Base-by-base conservation (phyloP, 1,140 invertebrate species). In the Drosophila fuyamai region DNA sequence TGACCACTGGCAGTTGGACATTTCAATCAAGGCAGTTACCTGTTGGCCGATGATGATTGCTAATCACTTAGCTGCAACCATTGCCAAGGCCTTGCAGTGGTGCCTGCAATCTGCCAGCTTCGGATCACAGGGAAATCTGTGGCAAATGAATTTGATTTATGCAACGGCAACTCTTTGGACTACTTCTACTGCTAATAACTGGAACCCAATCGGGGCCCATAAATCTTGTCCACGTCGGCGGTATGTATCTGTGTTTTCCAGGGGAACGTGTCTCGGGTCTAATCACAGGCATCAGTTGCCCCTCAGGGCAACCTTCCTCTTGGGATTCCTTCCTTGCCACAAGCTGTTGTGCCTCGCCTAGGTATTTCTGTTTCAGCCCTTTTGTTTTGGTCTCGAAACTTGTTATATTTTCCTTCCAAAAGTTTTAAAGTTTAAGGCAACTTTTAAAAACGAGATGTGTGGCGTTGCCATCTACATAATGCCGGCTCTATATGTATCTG, bases 171-270 rank as follows among this genome's bases (percentile, higher is more conserved):
- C 53, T 40, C 50, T 72, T 35, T 53, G 50, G 12, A 53, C 48
- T 51, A 51, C 68, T 62, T 63, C 76, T 41, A 71, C 70, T 76
- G 76, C 82, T 79, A 76, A 79, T 85, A 85, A 88, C 81, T 86
- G 82, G 73, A 73, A 86, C 63, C 62, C 59, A 56, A 66, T 60
- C 75, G 72, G n/a, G 32, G 68, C 29, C 61, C 81, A 86, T 84
- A 84, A 86, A 86, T 84, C 82, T 80, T 81, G 82, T 85, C 81
- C 83, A 85, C 81, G 82, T 74, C 85, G 81, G 81, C 78, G 81
- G 81, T 63, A 81, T 48, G 48, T 18, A 14, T 29, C 40, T 68
- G 40, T 29, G 23, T 43, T 44, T 54, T 36, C 16, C 36, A 14
- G 46, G 32, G 67, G 80, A 81, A 85, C 82, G 82, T 85, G 82